Conservation (phyloP, 2,113 vertebrate species). For the Scomber colias region DNA sequence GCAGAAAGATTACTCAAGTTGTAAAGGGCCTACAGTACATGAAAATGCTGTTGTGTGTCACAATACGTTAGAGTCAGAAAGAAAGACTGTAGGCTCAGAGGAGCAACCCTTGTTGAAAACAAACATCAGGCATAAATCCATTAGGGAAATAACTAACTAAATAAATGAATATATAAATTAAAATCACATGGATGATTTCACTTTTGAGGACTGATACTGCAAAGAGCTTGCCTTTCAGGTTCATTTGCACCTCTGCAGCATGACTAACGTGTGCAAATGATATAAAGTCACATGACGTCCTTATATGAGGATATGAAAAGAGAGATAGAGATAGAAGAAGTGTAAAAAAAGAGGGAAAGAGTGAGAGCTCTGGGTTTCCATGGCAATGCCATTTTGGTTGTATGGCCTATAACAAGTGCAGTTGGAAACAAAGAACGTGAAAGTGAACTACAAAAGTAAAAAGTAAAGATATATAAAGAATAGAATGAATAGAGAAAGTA, state of each 20-base stretch:
- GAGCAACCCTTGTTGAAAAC: not conserved
- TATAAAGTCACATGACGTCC: not conserved
- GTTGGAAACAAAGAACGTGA: not conserved
- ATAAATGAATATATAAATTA: not conserved
- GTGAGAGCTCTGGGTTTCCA: conserved; percentile 10
- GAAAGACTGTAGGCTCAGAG: not conserved
- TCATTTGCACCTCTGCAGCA: not conserved
- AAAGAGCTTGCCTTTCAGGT: not conserved
- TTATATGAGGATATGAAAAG: not conserved
- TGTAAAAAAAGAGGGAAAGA: no score
- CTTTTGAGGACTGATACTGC: not conserved
- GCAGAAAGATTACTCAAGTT: conserved; percentile 24
- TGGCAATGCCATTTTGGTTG: conserved; percentile 28
- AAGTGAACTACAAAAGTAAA: not conserved
- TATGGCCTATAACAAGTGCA: not conserved
- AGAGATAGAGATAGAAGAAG: not conserved
- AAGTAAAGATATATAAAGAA: not conserved
- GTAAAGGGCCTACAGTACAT: conserved; percentile 14
- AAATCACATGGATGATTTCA: not conserved
- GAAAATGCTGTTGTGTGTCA: conserved; percentile 16
- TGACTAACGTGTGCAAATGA: not conserved
- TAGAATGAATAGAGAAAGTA: no score
- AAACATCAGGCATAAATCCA: not conserved
- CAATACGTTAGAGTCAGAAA: not conserved
- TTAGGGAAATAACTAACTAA: not conserved